Evolutionary conservation across 2,113 vertebrate species (phyloP), one percentile per base, ranked within the genome.

Genomic region (Aepyceros melampus): DNA sequence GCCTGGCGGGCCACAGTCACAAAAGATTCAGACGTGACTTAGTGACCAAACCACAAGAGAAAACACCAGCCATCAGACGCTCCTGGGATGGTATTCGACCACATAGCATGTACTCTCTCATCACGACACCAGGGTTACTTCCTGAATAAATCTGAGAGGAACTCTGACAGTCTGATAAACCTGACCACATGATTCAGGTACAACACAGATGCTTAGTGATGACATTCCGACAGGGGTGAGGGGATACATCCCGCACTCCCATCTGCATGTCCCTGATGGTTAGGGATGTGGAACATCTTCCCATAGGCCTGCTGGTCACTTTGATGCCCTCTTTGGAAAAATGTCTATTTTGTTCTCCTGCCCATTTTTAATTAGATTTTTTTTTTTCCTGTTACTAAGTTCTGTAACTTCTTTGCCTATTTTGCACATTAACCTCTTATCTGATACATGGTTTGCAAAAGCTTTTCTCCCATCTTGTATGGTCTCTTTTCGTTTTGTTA

Each of bases 181-280:
- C 53, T 19, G 27, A 33, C 23, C 21, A 31, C 33, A 7, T 0
- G 11, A 19, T 15, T 21, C 64, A 10, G 51, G 36, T 9, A 17
- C 15, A 53, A 36, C 14, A 21, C 0, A 78, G 45, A 62, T 7
- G 36, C 36, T 55, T 3, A 14, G 62, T 7, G 45, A 51, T 1
- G 16, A 12, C 45, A 12, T 6, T 11, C 16, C 78, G 7, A 4
- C 16, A 51, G 17, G 47, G 1, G 78, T 13, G 78, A 12, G 29
- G 78, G 0, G 47, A 33, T 1, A 2, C 31, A 19, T 2, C 31
- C 31, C 2, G 19, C 6, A 10, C 62, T 9, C 9, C 17, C 2
- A 3, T 12, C 0, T 33, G 4, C 78, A 12, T 2, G 16, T 12
- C 78, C 45, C 45, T 11, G 78, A 49, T 1, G 47, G 13, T 33